These are phyloP conservation scores for Marasmarcha lunaedactyla DNA, from an alignment of 2,888 invertebrate species.

Conservation along the genomic window DNA sequence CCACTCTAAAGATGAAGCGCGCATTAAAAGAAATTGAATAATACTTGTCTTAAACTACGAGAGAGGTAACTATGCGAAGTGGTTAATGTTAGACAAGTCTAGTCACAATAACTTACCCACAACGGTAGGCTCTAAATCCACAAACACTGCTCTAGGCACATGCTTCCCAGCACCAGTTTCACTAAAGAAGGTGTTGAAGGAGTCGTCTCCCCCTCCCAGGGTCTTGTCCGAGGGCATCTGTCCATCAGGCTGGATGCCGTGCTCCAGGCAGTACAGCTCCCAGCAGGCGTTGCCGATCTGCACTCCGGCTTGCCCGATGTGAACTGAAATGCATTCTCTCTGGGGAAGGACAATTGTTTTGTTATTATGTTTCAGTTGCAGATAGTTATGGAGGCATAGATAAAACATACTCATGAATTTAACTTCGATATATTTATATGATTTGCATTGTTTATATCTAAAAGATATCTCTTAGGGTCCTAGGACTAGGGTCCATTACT, in stretches of 20 bases:
- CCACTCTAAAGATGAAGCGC: too few relatives aligned
- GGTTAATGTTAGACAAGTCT: too few relatives aligned
- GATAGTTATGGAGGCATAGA: background rate
- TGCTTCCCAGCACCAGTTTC: conserved; percentile 85
- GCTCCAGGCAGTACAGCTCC: conserved; percentile 88
- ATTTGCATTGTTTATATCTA: background rate
- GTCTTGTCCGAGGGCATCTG: conserved; percentile 88
- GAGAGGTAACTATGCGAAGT: too few relatives aligned
- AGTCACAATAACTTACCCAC: conserved; percentile 83
- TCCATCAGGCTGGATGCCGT: conserved; percentile 87
- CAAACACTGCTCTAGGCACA: conserved; percentile 89
- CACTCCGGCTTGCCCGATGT: conserved; percentile 88
- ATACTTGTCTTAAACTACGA: too few relatives aligned
- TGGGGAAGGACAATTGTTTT: conserved; percentile 34
- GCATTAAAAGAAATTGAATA: too few relatives aligned
- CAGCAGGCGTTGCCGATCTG: conserved; percentile 91
- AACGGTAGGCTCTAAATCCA: conserved; percentile 93
- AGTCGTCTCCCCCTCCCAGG: conserved; percentile 80
- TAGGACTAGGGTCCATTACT: too few relatives aligned
- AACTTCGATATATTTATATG: too few relatives aligned
- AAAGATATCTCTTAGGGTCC: too few relatives aligned
- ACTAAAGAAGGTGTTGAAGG: conserved; percentile 83
- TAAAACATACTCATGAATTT: background rate
- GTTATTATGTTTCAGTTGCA: too few relatives aligned
- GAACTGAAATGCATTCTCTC: conserved; percentile 90